Conservation (phyloP, 2,113 vertebrate species). For the Pelvicachromis taeniatus region DNA sequence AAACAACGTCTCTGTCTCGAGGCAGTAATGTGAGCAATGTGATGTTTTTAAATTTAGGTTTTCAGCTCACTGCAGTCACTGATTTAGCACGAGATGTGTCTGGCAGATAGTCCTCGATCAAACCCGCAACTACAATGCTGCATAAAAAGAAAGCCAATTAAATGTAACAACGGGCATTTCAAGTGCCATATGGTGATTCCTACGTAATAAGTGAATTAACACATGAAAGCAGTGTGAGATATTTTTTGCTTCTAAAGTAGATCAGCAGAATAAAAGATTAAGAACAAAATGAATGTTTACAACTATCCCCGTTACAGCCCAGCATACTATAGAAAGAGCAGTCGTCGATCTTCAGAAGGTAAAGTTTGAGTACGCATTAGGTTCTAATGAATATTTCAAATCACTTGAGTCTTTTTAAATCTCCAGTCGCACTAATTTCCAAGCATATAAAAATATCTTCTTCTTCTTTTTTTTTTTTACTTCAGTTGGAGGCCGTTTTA, state of each 20-base stretch:
- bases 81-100: background rate
- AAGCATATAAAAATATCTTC: background rate
- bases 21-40: background rate
- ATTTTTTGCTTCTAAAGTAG: background rate
- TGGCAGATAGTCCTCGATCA: background rate
- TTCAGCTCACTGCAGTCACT: constrained; percentile 9
- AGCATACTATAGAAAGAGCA: background rate
- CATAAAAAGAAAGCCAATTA: constrained; percentile 10
- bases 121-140: background rate
- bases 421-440: background rate
- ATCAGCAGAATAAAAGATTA: background rate
- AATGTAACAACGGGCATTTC: background rate
- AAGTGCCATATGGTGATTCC: constrained; percentile 23
- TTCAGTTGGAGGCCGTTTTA: background rate
- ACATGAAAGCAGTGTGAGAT: background rate
- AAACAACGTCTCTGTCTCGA: constrained; percentile 9
- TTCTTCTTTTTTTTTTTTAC: background rate
- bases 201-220: background rate
- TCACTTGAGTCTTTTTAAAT: background rate
- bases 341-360: background rate
- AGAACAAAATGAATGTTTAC: background rate
- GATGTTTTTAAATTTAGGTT: constrained; percentile 10
- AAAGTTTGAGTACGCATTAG: background rate
- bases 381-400: background rate
- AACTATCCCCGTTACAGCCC: background rate